Evolutionary conservation across 2,113 vertebrate genomes (phyloP).

Genomic region (Neolamprologus sp.): DNA sequence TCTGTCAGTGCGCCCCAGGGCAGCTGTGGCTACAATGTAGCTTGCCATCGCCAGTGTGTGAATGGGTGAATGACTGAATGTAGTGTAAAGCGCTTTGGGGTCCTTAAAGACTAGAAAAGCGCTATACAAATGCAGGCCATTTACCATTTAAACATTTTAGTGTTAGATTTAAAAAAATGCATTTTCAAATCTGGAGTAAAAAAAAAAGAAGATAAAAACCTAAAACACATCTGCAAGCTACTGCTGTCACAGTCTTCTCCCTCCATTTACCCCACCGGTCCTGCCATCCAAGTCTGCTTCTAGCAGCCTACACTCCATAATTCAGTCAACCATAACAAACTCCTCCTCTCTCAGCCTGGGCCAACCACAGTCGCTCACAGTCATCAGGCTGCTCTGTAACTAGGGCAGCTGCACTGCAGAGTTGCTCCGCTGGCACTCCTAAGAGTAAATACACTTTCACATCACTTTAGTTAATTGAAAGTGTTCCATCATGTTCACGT

Average conservation of each 20-base stretch:
- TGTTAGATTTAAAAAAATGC: neutral
- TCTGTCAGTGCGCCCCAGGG: too few relatives aligned
- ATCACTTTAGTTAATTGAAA: neutral
- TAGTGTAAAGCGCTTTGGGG: too few relatives aligned
- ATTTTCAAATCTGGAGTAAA: neutral
- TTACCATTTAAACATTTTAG: neutral
- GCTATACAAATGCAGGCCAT: too few relatives aligned
- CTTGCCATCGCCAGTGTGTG: too few relatives aligned
- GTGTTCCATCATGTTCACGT: neutral
- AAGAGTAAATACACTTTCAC: slow-evolving; percentile 33
- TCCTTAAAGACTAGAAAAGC: too few relatives aligned
- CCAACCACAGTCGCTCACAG: slow-evolving; percentile 23
- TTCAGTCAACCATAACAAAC: slow-evolving; percentile 40
- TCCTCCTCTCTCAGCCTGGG: slow-evolving; percentile 6
- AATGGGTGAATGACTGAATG: too few relatives aligned
- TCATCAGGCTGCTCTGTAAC: slow-evolving; percentile 55
- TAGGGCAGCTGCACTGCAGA: slow-evolving; percentile 66
- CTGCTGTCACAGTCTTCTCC: neutral
- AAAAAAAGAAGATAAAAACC: neutral
- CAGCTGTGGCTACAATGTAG: too few relatives aligned
- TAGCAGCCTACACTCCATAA: slow-evolving; percentile 1
- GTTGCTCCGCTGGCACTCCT: slow-evolving; percentile 22
- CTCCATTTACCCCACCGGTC: neutral
- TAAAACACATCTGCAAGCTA: neutral
- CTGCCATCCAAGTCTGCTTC: neutral